Conservation (phyloP, 1,140 invertebrate genomes). For the Drosophila subpulchrella region DNA sequence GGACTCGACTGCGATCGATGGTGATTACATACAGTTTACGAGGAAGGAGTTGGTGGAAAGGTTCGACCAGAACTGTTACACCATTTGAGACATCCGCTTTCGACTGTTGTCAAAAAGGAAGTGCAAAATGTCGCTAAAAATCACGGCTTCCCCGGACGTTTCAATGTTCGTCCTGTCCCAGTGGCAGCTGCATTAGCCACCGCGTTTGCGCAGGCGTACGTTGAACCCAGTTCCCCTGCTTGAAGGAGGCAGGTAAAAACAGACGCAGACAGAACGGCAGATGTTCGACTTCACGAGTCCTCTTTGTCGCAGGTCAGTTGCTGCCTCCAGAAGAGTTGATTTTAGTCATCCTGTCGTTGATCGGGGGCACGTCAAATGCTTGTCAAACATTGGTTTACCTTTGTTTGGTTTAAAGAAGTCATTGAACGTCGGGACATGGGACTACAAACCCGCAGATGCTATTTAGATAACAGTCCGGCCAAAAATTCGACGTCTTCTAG, state of each 20-base stretch:
- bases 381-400: conserved; percentile 71
- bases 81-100: conserved; percentile 70
- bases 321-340: conserved; percentile 51
- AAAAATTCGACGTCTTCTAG: not conserved
- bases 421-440: conserved; percentile 27
- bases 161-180: not conserved
- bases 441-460: conserved; percentile 11
- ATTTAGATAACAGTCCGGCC: not conserved
- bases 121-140: conserved; percentile 70
- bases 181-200: conserved; percentile 57
- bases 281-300: conserved; percentile 55
- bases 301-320: conserved; percentile 80
- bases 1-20: conserved; percentile 37
- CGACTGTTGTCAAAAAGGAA: conserved; percentile 50
- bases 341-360: conserved; percentile 49
- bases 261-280: conserved; percentile 59
- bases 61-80: conserved; percentile 51
- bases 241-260: conserved; percentile 25
- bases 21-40: conserved; percentile 65
- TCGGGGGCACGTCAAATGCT: conserved; percentile 53
- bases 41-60: conserved; percentile 1
- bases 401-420: conserved; percentile 76
- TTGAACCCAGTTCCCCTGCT: conserved; percentile 63
- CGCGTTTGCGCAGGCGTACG: conserved; percentile 75
- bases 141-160: conserved; percentile 50